Base-by-base conservation (phyloP, 2,113 vertebrate genomes). In the Phaetusa simplex region DNA sequence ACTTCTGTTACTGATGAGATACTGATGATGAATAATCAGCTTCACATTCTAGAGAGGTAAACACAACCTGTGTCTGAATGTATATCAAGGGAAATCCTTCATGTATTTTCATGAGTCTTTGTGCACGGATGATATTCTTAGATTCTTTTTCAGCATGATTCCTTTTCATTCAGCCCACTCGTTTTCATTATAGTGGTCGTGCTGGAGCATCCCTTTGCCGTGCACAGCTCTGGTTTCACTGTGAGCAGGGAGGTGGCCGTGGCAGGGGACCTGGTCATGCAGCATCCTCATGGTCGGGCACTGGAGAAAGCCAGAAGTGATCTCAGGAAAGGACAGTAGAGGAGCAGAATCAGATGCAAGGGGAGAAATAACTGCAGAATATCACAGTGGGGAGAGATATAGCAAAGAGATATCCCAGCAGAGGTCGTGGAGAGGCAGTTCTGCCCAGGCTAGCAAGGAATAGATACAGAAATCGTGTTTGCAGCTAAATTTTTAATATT, bases 21-120 rank as follows among this genome's bases (percentile, higher is more conserved):
- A 36, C 78, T 67, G 95, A 76, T 96, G 95, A 66, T 95, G 93
- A 94, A 94, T 97, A 96, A 97, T 93, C 93, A 94, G 82, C 78
- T 93, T 70, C 64, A 22, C 42, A 27, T 91, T 90, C 82, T 52
- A 16, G 79, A 29, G 27, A 88, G 88, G 92, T 77, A 90, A 96
- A 94, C 85, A 93, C 92, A 96, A 8, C 69, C 90, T 58, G 85
- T 38, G 79, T 24, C 49, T 85, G 78, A 77, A 85, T 80, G 88
- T 81, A 82, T 73, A 77, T 67, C 85, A 80, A 50, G 93, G 92
- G 95, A 94, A 96, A 86, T 82, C 87, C 79, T 94, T 66, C 52
- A 65, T 91, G 66, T 84, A 53, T 94, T 96, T 97, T 77, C 90
- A 93, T 67, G 81, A 95, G 77, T 8, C 80, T 82, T 78, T 70